Evolutionary conservation across 2,888 invertebrate genomes (phyloP).

Genomic region (Itoplectis maculator): DNA sequence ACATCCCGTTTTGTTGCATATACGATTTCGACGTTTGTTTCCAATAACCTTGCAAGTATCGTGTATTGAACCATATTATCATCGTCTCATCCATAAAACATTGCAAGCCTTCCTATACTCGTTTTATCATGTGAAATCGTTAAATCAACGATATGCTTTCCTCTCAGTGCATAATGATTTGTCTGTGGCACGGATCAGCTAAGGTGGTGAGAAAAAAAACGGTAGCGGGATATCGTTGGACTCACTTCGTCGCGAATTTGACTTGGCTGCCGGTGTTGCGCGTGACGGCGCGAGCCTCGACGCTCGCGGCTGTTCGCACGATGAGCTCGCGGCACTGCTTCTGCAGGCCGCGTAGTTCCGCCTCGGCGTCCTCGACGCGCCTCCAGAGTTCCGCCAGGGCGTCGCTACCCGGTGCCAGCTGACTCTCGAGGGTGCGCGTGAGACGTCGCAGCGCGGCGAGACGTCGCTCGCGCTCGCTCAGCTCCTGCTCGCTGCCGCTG

Average conservation of each 20-base stretch:
- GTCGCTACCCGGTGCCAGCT: slow-evolving; percentile 89
- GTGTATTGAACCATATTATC: too few species aligned
- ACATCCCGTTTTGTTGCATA: too few species aligned
- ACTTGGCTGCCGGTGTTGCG: slow-evolving; percentile 62
- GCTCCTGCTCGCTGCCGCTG: slow-evolving; percentile 89
- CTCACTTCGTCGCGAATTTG: slow-evolving; percentile 67
- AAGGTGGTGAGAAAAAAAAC: too few species aligned
- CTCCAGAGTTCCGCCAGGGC: slow-evolving; percentile 89
- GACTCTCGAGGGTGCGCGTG: slow-evolving; percentile 89
- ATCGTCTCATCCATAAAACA: too few species aligned
- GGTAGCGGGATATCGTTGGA: too few species aligned
- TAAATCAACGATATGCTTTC: too few species aligned
- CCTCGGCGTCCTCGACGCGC: slow-evolving; percentile 90
- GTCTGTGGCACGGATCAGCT: too few species aligned
- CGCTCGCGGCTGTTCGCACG: slow-evolving; percentile 86
- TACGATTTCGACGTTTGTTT: too few species aligned
- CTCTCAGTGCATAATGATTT: too few species aligned
- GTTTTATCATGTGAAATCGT: too few species aligned
- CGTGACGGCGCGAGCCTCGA: slow-evolving; percentile 79
- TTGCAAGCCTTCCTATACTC: too few species aligned
- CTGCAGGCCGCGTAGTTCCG: slow-evolving; percentile 89
- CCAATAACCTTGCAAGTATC: too few species aligned
- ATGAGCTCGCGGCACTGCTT: slow-evolving; percentile 89
- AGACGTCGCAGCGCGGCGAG: slow-evolving; percentile 89
- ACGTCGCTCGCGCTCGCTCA: slow-evolving; percentile 88